Evolutionary conservation across 1,140 invertebrate genomes (phyloP), one percentile per base, ranked within the genome.

Genomic region (Alviniconcha marisindica): DNA sequence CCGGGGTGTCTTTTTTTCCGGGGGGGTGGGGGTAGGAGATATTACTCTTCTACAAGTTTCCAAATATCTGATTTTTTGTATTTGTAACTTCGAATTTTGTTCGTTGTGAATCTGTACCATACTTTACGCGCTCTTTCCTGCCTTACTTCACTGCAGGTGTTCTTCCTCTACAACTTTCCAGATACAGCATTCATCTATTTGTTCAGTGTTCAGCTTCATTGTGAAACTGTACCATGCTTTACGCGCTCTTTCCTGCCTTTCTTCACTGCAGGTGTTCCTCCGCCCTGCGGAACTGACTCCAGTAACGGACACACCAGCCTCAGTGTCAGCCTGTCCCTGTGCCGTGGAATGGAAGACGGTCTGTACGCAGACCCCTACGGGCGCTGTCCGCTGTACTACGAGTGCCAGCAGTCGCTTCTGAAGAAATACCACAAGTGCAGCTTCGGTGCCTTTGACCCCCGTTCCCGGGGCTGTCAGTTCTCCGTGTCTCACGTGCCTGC

Each of bases 361-460:
- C 78, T 83, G 42, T 87, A 87, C 48, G 81, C 86, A 24, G 86
- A 87, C 48, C 48, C 74, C n/a, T 81, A 81, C 44, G 86, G 86
- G 5, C 42, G 86, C 7, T 87, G 86, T n/a, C 77, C 86, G 3
- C 54, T 85, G 44, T 87, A 85, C 56, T 85, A 81, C 69, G 56
- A 85, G 33, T 87, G 86, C 36, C 78, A 56, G 21, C 40, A 77
- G 2, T n/a, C 28, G 18, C n/a, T 36, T 2, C 77, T 87, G n/a
- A 31, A 66, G n/a, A n/a, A 69, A 14, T 87, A 76, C 69, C 84
- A 73, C 48, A 85, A 81, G 69, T 87, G 86, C 60, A 28, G 44
- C 0, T 71, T 69, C 44, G 83, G 86, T 18, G 54, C 83, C 24
- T 87, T 83, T 63, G 77, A 84, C 60, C 81, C 84, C 14, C 42